Base-by-base conservation (phyloP, 2,797 vertebrate species). In the Hybognathus amarus region DNA sequence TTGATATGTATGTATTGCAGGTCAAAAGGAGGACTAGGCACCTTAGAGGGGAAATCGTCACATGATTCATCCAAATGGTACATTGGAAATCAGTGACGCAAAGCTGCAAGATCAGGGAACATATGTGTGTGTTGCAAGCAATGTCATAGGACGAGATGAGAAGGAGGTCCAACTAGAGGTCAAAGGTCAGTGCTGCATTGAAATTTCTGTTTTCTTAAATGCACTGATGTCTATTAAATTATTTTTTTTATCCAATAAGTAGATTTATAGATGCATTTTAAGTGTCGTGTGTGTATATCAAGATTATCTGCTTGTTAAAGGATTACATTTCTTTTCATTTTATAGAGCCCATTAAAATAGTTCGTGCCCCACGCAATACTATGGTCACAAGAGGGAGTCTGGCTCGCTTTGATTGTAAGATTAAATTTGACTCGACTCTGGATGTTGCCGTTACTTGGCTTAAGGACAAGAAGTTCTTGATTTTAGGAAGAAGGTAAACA, bases 1-100 rank as follows among this genome's bases (percentile, higher is more conserved):
- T 20, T 47, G 50, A 64, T 54, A 6, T 79, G 17, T 86, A 27
- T 61, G 27, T 87, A 13, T 76, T 85, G 77, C 92, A 99, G 98
- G 98, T 97, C 98, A 92, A 99, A 97, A 95, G 97, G 97, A 2
- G 98, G 97, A 85, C 96, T 97, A 83, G 97, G 97, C 75, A 96
- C 94, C 22, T 94, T 98, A 83, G 96, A 97, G 5, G 97, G 97
- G 97, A 78, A 95, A 93, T 45, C 97, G 96, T 86, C 98, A 97
- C 92, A 96, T 91, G 40, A 94, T 95, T 3, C 93, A 97, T 0
- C 91, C 94, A 83, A 99, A 99, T 0, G 98, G 98, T 15, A 99
- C 96, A 40, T 88, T 99, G 89, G 97, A 99, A 91, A 97, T 99
- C 79, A 94, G 89, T 85, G 95, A 92, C 85, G 95, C 96, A 69